Evolutionary conservation across 2,113 vertebrate genomes (phyloP), one percentile per base, ranked within the genome.

Genomic region (Agelaius tricolor): DNA sequence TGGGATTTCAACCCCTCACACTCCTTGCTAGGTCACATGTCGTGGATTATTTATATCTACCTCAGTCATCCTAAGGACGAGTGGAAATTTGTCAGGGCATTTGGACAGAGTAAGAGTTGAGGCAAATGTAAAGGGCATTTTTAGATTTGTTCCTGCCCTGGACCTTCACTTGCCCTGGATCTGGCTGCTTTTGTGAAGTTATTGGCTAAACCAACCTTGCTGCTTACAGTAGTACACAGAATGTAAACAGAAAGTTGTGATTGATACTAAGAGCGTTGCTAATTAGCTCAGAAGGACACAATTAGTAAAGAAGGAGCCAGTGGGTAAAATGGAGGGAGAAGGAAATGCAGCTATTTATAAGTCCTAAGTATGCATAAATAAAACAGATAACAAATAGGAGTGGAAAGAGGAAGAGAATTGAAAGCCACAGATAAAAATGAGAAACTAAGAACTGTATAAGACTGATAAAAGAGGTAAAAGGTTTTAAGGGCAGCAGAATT

Each of bases 1-100:
- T 96, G 95, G 78, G 95, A 97, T 97, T 97, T 96, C 95, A 96
- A 73, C 31, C 84, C 94, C 62, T 94, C 77, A 37, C 78, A 23
- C 93, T 97, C 91, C 87, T 76, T 83, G 75, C 87, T 91, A 65
- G 78, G 87, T 95, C 93, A 91, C 93, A 83, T 77, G 89, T 57
- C 0, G 9, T 85, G 78, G 62, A 82, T 95, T 96, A 96, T 96
- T 95, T 97, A 91, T 95, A 97, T 62, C 95, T n/a, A n/a, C 66
- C 67, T 83, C 89, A 80, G 87, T 91, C 95, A 85, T 58, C 82
- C 67, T 96, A 93, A 95, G 91, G 94, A 96, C 93, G 91, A 94
- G 93, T 87, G 91, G 94, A 96, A 96, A 93, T 96, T 95, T 85
- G 90, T 93, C 90, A 93, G 58, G 54, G 54, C 58, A 73, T 69